Base-by-base conservation (phyloP, 2,797 vertebrate species). In the Sebastes elongatus region DNA sequence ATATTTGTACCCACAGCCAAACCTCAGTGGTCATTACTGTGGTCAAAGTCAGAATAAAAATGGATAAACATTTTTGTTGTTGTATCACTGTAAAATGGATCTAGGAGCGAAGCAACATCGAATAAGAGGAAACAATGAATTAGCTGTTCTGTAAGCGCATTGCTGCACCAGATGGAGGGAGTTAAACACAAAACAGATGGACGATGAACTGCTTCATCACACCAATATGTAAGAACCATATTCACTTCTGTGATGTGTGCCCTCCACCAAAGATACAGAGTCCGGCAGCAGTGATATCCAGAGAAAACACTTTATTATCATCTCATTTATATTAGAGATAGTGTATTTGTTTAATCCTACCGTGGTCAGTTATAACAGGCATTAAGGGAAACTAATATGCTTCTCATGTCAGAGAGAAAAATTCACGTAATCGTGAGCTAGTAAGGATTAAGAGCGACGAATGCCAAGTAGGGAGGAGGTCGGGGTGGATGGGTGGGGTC, bases 161-260 rank as follows among this genome's bases (percentile, higher is more conserved):
- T 75, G 82, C 77, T 78, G 70, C 71, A 78, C 35, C 90, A 92
- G 88, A 92, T 88, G 91, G 89, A 85, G 83, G 56, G 52, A 85
- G 81, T 88, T 88, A 86, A 89, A 82, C 53, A 74, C 69, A 83
- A 88, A 84, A 76, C 91, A 91, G 88, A 91, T 91, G 89, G 84
- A 85, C 88, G 81, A 90, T 91, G 86, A 92, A 89, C 84, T 84
- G 86, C 89, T 87, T 82, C 89, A 83, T 81, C 76, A 59, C 86
- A 82, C 79, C 81, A 87, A 82, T 87, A 84, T 87, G 80, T 76
- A 89, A 64, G 62, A 87, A 87, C 46, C 86, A 84, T 89, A 88
- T 87, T 90, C 70, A 86, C 74, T 71, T 52, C 68, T 74, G 66
- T 67, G 61, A 35, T 62, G 73, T 85, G 82, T 83, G 88, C 67